Conservation (phyloP, 2,888 invertebrate species). For the Drosophila stalkeri region DNA sequence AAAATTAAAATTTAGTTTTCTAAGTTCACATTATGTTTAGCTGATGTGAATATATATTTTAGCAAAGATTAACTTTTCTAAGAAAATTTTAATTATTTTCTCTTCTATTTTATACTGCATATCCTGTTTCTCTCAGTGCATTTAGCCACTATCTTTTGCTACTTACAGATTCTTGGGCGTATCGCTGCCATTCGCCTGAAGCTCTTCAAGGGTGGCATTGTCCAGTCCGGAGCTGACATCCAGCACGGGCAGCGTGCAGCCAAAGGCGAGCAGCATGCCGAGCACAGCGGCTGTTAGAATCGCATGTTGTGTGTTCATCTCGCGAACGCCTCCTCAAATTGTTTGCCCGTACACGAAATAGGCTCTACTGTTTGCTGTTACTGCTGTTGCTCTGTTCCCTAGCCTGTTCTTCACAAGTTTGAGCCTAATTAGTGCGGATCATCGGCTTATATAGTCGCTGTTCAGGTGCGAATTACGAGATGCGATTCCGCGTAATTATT, state of each 20-base stretch:
- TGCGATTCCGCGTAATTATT: constrained; percentile 77
- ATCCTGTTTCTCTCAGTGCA: background rate
- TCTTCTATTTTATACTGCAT: too few relatives aligned
- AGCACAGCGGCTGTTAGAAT: constrained; percentile 71
- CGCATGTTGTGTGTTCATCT: constrained; percentile 67
- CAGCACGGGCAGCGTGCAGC: constrained; percentile 76
- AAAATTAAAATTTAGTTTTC: too few relatives aligned
- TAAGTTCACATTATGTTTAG: too few relatives aligned
- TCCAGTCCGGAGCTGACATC: constrained; percentile 76
- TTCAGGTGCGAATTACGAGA: constrained; percentile 47
- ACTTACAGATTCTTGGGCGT: constrained; percentile 84
- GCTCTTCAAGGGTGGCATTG: constrained; percentile 81
- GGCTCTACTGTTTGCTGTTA: constrained; percentile 6
- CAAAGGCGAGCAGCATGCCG: constrained; percentile 68
- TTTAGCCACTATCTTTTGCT: too few relatives aligned
- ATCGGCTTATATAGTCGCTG: constrained; percentile 65
- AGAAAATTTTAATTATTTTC: too few relatives aligned
- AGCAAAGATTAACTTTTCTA: too few relatives aligned
- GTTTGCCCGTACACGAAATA: constrained; percentile 9
- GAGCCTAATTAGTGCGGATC: constrained; percentile 71
- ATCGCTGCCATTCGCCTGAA: constrained; percentile 76
- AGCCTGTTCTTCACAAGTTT: constrained; percentile 65
- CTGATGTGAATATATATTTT: too few relatives aligned
- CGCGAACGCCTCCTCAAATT: constrained; percentile 9
- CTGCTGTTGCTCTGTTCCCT: constrained; percentile 41